phyloP scores from a whole-genome alignment of 1,140 invertebrate genomes.

The Holotrichia oblita region DNA sequence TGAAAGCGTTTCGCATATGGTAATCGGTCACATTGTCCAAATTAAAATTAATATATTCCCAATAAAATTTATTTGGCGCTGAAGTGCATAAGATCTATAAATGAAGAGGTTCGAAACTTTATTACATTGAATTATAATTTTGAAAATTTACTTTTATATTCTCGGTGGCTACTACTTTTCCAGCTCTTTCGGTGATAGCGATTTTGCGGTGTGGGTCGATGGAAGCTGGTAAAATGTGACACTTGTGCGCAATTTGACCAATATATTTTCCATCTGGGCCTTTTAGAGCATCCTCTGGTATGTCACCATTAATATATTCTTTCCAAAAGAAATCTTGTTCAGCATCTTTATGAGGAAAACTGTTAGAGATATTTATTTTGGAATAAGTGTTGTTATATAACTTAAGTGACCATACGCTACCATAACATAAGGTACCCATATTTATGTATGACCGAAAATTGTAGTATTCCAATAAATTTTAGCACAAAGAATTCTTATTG shows the following conservation, averaged over 20 bases:
- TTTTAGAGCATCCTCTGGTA: neutral
- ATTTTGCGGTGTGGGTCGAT: neutral
- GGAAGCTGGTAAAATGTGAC: neutral
- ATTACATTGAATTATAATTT: neutral
- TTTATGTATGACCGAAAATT: too few relatives aligned
- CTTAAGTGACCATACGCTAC: too few relatives aligned
- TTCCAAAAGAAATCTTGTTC: neutral
- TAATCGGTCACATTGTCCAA: neutral
- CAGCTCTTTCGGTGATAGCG: neutral
- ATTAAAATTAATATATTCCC: neutral
- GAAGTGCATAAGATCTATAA: neutral
- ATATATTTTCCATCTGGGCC: neutral
- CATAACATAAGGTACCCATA: too few relatives aligned
- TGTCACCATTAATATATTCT: neutral
- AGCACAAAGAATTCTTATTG: too few relatives aligned
- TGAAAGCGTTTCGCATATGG: neutral
- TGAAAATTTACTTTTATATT: neutral
- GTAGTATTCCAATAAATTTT: too few relatives aligned
- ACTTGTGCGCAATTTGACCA: neutral
- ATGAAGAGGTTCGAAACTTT: neutral
- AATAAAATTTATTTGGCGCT: neutral
- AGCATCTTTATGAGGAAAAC: too few relatives aligned
- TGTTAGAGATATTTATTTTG: too few relatives aligned
- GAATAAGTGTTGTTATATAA: too few relatives aligned
- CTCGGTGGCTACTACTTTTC: neutral